Conservation (phyloP, 2,888 invertebrate species). For the Rhamnusium bicolor region DNA sequence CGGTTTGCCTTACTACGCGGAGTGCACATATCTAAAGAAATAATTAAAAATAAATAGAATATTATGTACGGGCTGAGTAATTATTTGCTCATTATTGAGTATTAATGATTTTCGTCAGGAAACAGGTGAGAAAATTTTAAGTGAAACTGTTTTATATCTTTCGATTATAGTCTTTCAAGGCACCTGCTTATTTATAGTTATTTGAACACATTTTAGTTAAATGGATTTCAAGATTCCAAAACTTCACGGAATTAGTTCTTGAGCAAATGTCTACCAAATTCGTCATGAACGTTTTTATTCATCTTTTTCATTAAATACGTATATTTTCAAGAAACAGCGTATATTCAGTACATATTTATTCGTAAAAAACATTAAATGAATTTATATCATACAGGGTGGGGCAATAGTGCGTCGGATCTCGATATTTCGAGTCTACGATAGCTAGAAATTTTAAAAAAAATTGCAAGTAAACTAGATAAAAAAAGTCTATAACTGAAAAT, state of each 20-base stretch:
- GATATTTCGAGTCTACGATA: too few relatives aligned
- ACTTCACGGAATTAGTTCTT: not conserved
- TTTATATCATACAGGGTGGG: too few relatives aligned
- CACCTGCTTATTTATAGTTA: constrained; percentile 29
- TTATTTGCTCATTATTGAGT: constrained; percentile 54
- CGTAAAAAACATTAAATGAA: too few relatives aligned
- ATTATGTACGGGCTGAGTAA: constrained; percentile 20
- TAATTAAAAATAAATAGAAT: constrained; percentile 23
- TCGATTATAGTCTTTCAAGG: constrained; percentile 16
- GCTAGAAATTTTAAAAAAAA: too few relatives aligned
- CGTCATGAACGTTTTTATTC: too few relatives aligned
- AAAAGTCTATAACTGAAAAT: too few relatives aligned
- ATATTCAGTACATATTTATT: too few relatives aligned
- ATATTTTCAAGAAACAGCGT: too few relatives aligned
- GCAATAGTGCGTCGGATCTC: too few relatives aligned
- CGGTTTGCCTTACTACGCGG: too few relatives aligned
- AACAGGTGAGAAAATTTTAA: constrained; percentile 50
- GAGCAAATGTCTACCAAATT: not conserved
- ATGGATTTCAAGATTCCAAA: not conserved
- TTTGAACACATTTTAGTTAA: constrained; percentile 12
- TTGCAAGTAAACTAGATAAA: too few relatives aligned
- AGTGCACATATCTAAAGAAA: not conserved
- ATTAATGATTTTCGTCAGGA: constrained; percentile 52
- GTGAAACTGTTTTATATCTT: constrained; percentile 38
- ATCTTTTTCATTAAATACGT: too few relatives aligned